Evolutionary conservation across 2,797 vertebrate genomes (phyloP).

Genomic region (Leptodactylus fallax): DNA sequence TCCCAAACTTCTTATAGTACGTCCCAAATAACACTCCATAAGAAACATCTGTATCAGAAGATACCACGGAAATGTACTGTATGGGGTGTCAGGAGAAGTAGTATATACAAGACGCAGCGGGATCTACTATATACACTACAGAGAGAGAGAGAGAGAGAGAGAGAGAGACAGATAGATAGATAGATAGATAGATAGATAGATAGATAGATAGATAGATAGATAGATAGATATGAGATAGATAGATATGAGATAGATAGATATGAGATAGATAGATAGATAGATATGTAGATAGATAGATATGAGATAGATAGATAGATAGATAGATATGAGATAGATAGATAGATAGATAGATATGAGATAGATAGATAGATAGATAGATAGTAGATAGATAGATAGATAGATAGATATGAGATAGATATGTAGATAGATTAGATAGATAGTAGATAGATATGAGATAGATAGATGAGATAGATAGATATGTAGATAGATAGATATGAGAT

Average conservation of each 20-base stretch:
- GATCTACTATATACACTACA: too few species aligned
- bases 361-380: not conserved
- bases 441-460: not conserved
- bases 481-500: not conserved
- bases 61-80: too few species aligned
- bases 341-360: too few species aligned
- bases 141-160: too few species aligned
- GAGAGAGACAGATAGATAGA: not conserved
- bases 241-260: not conserved
- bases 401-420: not conserved
- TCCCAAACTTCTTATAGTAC: too few species aligned
- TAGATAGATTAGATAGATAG: not conserved
- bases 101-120: too few species aligned
- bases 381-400: constrained; percentile 7
- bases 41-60: too few species aligned
- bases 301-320: too few species aligned
- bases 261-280: not conserved
- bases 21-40: too few species aligned
- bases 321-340: not conserved
- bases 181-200: not conserved
- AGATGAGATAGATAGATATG: not conserved
- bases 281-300: not conserved
- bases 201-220: not conserved
- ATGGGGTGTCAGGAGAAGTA: too few species aligned
- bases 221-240: not conserved